Conservation (phyloP, 2,113 vertebrate genomes). For the Ameiurus melas region DNA sequence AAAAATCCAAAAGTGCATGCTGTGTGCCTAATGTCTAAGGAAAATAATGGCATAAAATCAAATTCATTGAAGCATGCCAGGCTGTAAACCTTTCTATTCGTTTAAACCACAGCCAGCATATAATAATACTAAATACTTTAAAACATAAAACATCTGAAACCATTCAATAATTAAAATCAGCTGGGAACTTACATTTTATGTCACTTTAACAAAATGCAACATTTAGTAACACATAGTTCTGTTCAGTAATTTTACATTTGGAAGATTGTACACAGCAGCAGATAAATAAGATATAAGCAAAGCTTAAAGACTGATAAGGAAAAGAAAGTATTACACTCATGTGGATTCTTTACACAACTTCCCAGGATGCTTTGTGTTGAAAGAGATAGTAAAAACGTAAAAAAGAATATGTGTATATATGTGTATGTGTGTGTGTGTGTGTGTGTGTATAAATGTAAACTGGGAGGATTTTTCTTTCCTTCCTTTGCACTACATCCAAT, state of each 20-base stretch:
- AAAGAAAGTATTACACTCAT: slow-evolving; percentile 55
- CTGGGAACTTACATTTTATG: slow-evolving; percentile 2
- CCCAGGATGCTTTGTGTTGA: slow-evolving; percentile 67
- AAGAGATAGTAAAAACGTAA: slow-evolving; percentile 58
- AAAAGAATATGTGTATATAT: background rate
- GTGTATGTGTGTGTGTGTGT: background rate
- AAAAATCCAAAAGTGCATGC: slow-evolving; percentile 31
- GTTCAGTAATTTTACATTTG: slow-evolving; percentile 45
- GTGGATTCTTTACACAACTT: slow-evolving; percentile 69
- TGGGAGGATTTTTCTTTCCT: background rate
- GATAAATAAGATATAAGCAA: slow-evolving; percentile 48
- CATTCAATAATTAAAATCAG: slow-evolving; percentile 19
- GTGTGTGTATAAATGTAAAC: background rate
- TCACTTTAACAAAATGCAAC: slow-evolving; percentile 25
- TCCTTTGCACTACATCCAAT: background rate
- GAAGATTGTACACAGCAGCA: slow-evolving; percentile 58
- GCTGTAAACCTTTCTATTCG: slow-evolving; percentile 26
- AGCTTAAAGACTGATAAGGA: slow-evolving; percentile 50
- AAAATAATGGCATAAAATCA: slow-evolving; percentile 28
- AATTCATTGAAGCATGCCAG: background rate
- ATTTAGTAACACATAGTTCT: slow-evolving; percentile 28
- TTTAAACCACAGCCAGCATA: background rate
- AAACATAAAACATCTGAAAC: slow-evolving; percentile 36
- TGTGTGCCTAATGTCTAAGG: background rate
- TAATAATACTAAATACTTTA: slow-evolving; percentile 7